These are phyloP conservation scores for Rhea pennata DNA, from an alignment of 2,113 vertebrate species.

Conservation along the genomic window DNA sequence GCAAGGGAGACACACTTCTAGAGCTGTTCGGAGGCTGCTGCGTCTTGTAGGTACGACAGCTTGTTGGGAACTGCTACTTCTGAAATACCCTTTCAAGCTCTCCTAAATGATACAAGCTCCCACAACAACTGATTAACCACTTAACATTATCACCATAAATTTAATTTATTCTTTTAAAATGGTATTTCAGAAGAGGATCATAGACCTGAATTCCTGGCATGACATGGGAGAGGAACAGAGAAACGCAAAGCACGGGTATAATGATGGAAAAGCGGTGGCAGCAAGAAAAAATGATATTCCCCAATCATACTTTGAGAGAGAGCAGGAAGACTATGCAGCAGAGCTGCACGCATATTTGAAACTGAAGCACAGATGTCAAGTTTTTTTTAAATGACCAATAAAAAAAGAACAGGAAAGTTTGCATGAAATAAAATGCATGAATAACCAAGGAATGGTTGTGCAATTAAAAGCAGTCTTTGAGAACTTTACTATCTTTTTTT, in stretches of 20 bases:
- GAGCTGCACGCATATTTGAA: not conserved
- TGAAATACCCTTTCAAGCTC: not conserved
- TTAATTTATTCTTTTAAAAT: not conserved
- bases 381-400: no score
- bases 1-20: not conserved
- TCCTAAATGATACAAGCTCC: not conserved
- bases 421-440: not conserved
- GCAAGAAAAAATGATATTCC: not conserved
- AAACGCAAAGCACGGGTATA: not conserved
- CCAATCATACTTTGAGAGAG: not conserved
- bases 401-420: not conserved
- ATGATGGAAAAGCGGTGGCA: not conserved
- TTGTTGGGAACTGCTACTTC: not conserved
- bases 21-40: not conserved
- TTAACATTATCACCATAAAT: not conserved
- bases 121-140: not conserved
- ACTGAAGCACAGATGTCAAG: no score
- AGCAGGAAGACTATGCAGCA: not conserved
- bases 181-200: not conserved
- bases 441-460: not conserved
- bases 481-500: not conserved
- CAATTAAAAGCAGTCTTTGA: not conserved
- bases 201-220: not conserved
- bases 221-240: not conserved
- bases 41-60: not conserved